Base-by-base conservation (phyloP, 2,888 invertebrate genomes). In the Rhaphigaster nebulosa region DNA sequence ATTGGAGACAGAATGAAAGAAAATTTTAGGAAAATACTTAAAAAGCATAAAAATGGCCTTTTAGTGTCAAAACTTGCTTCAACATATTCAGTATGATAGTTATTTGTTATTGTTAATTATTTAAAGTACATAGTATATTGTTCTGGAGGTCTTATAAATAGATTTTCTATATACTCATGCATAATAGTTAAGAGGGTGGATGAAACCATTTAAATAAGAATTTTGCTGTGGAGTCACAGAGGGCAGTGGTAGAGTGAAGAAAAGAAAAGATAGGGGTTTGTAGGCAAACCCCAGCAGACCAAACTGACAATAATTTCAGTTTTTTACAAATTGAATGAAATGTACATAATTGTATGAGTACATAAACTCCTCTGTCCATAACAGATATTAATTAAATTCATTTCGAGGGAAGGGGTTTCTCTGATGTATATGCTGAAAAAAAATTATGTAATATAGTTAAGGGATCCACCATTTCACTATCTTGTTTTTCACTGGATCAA, bases 1-100 rank as follows among this genome's bases (percentile, higher is more conserved):
- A 52, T 89, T n/a, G 70, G 89, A 50, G 80, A 89, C 8, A 89
- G 54, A 29, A 76, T 89, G 89, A 89, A 89, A 80, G 70, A 38
- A 29, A 70, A 89, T 89, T 89, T 89, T 29, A 76, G 80, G n/a
- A 52, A 29, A 80, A 70, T 89, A 70, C 50, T 89, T 4, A 89
- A 50, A 34, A 45, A 89, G 45, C 76, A 89, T 76, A 60, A 50
- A n/a, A 65, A 41, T 38, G 89, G 89, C 23, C n/a, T 89, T 76
- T 76, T 76, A 70, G 70, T 70, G 34, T 89, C 89, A 34, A 70
- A 76, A 38, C 54, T 89, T 52, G 65, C 76, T 54, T 70, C 89
- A 2, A n/a, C 80, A 15, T 89, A 89, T 76, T 38, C 3, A n/a
- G 89, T 89, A 89, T 26, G n/a, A n/a, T 26, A 29, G n/a, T 8